Evolutionary conservation across 2,797 vertebrate genomes (phyloP), one percentile per base, ranked within the genome.

Genomic region (Cryptoprocta ferox): DNA sequence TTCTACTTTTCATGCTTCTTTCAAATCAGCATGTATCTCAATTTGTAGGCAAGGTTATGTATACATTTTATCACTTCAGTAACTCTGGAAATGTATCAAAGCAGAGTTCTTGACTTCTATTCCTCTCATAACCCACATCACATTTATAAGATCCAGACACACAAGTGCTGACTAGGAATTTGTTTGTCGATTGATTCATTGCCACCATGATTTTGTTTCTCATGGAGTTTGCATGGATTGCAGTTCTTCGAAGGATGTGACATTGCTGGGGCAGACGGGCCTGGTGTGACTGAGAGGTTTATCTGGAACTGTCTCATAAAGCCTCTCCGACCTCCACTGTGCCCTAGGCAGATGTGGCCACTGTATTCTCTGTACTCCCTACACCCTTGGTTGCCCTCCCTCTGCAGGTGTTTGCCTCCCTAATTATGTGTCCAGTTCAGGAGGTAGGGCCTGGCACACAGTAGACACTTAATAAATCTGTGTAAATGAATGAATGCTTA

Each of bases 1-100:
- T 92, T 93, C 19, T 42, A 16, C 63, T 92, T 87, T 92, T 89
- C 39, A 63, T 32, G n/a, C 32, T 85, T 26, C 66, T 95, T 82
- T 65, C 45, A 92, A 78, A 50, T 75, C 10, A 96, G 50, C 16
- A 6, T 56, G 28, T 50, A 70, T 56, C 68, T 85, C 37, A 79
- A 10, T 48, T 70, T 70, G 70, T 19, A 81, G 59, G 59, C 35
- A 85, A 66, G 53, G 21, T 63, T 37, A 0, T 53, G 3, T 78
- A 59, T 50, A n/a, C 6, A 26, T 56, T 63, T 89, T 65, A 26
- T 87, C 37, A 82, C 35, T 65, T 65, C 82, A 83, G 7, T 91
- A 87, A 88, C 32, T 56, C 83, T 93, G 61, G 71, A 66, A 71
- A 78, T 56, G 37, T 76, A 48, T 91, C 50, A 86, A 71, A 79